Evolutionary conservation across 2,888 invertebrate genomes (phyloP), one percentile per base, ranked within the genome.

Genomic region (Caenorhabditis doughertyi): DNA sequence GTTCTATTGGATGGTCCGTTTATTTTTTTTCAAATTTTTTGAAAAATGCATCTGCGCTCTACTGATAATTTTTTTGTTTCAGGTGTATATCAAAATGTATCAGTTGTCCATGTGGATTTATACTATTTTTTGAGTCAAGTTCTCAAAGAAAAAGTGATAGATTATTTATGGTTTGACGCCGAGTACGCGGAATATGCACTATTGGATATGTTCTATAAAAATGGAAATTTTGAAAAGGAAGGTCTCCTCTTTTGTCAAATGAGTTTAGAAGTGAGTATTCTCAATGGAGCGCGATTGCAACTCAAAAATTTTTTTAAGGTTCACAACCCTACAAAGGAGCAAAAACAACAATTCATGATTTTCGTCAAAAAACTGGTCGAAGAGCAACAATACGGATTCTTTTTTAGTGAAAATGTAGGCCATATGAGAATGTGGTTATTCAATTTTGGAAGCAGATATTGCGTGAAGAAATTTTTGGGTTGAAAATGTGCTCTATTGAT

Each of bases 131-230:
- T 79, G 21, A 58, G 53, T 7, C 27, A 67, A 25, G 58, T 80
- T 9, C 25, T 80, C 0, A 13, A 55, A 3, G 21, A 73, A 21
- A 60, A 51, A 2, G 60, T 49, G 21, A 60, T 73, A 16, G 72
- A 80, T 53, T 44, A 80, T 21, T 25, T 79, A n/a, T 79, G 79
- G 79, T 35, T 79, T 25, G 79, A 79, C 49, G 56, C 79, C 7
- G 79, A 79, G 29, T 29, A 39, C 11, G 70, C 79, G 7, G 79
- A 79, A 47, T 72, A 65, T 56, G 60, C 49, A 5, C 3, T 79
- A 7, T 44, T 79, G 11, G 65, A 79, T 56, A 47, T 35, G 13
- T 79, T 79, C 53, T 79, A 72, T 51, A 72, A 58, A 47, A 51
- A 72, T 18, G 60, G 60, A 0, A 23, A 39, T 18, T 23, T 79